These are phyloP conservation scores for Connochaetes taurinus DNA, from an alignment of 2,113 vertebrate genomes.

Conservation along the genomic window DNA sequence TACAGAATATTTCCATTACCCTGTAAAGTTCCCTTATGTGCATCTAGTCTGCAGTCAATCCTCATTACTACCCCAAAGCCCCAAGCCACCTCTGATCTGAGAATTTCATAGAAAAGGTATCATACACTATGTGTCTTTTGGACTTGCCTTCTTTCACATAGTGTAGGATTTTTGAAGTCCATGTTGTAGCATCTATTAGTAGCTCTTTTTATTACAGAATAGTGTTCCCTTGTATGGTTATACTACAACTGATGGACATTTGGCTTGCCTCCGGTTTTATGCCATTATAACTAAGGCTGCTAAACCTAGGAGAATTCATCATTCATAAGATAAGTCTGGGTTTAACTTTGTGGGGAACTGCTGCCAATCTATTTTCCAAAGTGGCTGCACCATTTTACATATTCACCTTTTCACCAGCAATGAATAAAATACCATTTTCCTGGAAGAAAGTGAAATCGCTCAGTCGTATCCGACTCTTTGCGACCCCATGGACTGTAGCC, in stretches of 20 bases:
- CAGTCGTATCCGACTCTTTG: background rate
- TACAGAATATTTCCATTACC: background rate
- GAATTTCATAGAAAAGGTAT: background rate
- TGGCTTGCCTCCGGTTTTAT: background rate
- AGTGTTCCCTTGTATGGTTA: background rate
- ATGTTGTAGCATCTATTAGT: background rate
- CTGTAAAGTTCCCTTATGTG: background rate
- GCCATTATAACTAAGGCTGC: background rate
- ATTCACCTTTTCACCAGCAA: background rate
- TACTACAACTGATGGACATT: background rate
- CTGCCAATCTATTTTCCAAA: background rate
- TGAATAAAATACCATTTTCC: background rate
- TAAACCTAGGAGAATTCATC: background rate
- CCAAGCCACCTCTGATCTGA: background rate
- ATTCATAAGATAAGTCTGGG: background rate
- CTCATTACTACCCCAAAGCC: background rate
- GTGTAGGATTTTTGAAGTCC: background rate
- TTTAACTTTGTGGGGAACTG: background rate
- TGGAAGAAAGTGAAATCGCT: background rate
- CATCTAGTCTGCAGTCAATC: background rate
- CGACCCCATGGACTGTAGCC: background rate
- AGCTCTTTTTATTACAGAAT: background rate
- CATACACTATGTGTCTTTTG: fast-evolving
- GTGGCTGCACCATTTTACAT: background rate
- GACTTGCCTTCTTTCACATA: background rate